phyloP scores from a whole-genome alignment of 2,113 vertebrate species.

The Scomber japonicus region DNA sequence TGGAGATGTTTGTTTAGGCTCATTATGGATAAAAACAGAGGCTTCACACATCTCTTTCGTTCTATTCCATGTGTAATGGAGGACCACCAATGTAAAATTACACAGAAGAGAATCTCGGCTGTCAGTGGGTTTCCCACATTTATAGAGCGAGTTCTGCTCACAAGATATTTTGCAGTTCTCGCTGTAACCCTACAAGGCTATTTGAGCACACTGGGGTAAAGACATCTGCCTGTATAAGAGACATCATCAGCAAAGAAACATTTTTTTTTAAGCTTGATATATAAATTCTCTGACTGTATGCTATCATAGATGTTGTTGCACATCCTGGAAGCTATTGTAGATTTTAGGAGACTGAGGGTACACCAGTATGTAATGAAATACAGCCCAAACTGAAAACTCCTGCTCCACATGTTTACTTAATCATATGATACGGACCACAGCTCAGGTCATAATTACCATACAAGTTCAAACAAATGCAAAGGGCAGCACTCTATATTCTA shows the following conservation, averaged over 20 bases:
- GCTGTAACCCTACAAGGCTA: slow-evolving; percentile 15
- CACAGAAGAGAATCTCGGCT: slow-evolving; percentile 30
- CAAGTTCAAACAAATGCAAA: slow-evolving; percentile 61
- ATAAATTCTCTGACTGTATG: not conserved
- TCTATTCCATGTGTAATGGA: slow-evolving; percentile 31
- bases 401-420: slow-evolving; percentile 58
- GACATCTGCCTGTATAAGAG: slow-evolving; percentile 22
- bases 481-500: slow-evolving; percentile 46
- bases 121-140: slow-evolving; percentile 34
- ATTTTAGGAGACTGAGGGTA: slow-evolving; percentile 9
- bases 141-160: slow-evolving; percentile 11
- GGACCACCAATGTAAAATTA: slow-evolving; percentile 17
- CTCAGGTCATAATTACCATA: slow-evolving; percentile 62
- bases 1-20: slow-evolving; percentile 73
- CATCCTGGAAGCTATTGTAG: not conserved
- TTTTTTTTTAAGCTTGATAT: slow-evolving; percentile 5
- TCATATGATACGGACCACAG: slow-evolving; percentile 39
- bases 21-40: slow-evolving; percentile 66
- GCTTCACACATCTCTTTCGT: slow-evolving; percentile 37
- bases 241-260: slow-evolving; percentile 8
- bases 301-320: not conserved
- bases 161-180: slow-evolving; percentile 1
- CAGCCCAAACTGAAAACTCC: slow-evolving; percentile 39
- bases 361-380: slow-evolving; percentile 36
- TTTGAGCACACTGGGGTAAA: slow-evolving; percentile 16